Evolutionary conservation across 1,140 invertebrate species (phyloP), one percentile per base, ranked within the genome.

Genomic region (Drosophila kikkawai): DNA sequence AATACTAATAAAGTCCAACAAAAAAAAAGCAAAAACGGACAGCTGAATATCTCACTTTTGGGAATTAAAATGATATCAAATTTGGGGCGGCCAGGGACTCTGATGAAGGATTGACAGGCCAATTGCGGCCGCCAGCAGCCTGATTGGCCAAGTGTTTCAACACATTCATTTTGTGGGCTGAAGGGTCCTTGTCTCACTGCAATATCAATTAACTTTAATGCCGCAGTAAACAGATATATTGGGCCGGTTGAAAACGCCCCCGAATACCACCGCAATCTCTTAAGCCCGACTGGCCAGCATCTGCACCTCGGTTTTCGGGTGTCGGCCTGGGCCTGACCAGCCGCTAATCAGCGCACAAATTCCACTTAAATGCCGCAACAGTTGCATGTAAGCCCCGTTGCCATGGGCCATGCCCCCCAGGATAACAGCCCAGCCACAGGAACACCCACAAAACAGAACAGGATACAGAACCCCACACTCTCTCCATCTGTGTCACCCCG

Each of bases 331-430:
- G 48, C 65, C 39, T 69, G 65, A 79, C 55, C 71, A 19, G 69
- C 50, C 80, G 70, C 84, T 87, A 88, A 87, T 88, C 85, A 79
- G 48, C 42, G 80, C 66, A 56, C 73, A 80, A 87, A 87, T 90
- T 73, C 85, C 78, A 69, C 77, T 81, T 84, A 90, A 88, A 84
- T 84, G 68, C 80, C 65, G 64, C 65, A 67, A 66, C 65, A 70
- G 64, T 64, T 45, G 48, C 66, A 68, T 68, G 74, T 81, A 78
- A 75, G 74, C 80, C 66, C 29, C 50, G 53, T 39, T 75, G 45
- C 50, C 50, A 29, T 36, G 57, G 67, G 64, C 19, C 61, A 13
- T 44, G 69, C 26, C 42, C 61, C 48, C 55, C 45, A 32, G 48
- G 48, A 79, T 58, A 51, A 67, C 65, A 37, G 67, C 39, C 60